These are phyloP conservation scores for Passer domesticus DNA, from an alignment of 2,113 vertebrate genomes.

Conservation along the genomic window DNA sequence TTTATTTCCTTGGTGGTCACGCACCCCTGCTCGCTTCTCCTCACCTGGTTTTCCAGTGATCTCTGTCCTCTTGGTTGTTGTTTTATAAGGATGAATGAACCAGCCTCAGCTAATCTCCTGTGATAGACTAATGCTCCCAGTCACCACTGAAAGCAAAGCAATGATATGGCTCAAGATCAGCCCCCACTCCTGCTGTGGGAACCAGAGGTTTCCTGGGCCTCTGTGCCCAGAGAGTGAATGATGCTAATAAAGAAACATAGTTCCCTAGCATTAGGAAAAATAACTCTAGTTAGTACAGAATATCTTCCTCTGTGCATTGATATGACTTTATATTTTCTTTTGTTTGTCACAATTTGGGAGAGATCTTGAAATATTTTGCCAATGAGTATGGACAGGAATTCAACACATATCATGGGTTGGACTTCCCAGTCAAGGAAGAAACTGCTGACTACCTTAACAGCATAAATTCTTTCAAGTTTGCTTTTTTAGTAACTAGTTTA, in stretches of 20 bases:
- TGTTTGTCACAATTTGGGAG: background rate
- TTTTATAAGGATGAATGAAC: background rate
- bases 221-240: background rate
- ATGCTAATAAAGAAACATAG: background rate
- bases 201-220: background rate
- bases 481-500: background rate
- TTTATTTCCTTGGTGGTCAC: background rate
- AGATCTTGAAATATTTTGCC: background rate
- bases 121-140: background rate
- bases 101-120: background rate
- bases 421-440: background rate
- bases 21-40: background rate
- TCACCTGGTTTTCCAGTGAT: background rate
- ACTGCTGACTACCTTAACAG: background rate
- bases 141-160: background rate
- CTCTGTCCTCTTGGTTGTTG: background rate
- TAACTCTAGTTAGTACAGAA: background rate
- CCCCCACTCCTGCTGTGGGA: background rate
- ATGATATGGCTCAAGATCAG: background rate
- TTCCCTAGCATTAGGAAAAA: background rate
- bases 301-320: background rate
- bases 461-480: background rate
- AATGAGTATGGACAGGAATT: background rate
- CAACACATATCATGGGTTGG: background rate
- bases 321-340: background rate